These are phyloP conservation scores for Drymonia ruficornis DNA, from an alignment of 2,888 invertebrate species.

Conservation along the genomic window DNA sequence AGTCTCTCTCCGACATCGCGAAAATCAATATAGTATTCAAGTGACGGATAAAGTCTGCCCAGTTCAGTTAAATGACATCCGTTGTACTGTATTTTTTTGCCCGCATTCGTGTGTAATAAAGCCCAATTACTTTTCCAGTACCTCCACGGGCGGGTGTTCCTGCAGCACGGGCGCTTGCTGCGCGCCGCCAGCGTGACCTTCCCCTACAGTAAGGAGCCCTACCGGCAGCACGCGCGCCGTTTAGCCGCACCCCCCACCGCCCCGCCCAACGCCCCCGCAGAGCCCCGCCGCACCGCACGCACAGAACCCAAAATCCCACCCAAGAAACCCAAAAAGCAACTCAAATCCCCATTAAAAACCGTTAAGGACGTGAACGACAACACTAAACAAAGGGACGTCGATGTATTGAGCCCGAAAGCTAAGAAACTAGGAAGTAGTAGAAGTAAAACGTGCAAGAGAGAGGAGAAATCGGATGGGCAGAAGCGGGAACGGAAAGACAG, in stretches of 20 bases:
- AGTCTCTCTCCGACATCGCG: too few species aligned
- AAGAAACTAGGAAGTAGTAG: constrained; percentile 49
- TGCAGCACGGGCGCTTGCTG: constrained; percentile 88
- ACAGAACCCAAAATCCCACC: constrained; percentile 57
- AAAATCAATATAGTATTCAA: too few species aligned
- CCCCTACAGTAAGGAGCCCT: constrained; percentile 77
- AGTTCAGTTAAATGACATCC: too few species aligned
- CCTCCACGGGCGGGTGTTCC: constrained; percentile 90
- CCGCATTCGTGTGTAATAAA: neutral
- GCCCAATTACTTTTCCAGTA: constrained; percentile 85
- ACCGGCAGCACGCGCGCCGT: constrained; percentile 69
- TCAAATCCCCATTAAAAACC: constrained; percentile 73
- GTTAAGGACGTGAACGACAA: constrained; percentile 74
- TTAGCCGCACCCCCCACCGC: constrained; percentile 63
- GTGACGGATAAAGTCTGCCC: too few species aligned
- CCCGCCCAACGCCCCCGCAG: constrained; percentile 67
- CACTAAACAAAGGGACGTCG: constrained; percentile 63
- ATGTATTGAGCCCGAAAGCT: constrained; percentile 57
- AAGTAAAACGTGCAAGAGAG: constrained; percentile 52
- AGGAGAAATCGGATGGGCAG: constrained; percentile 39
- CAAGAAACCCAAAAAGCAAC: constrained; percentile 66
- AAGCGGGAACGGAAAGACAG: constrained; percentile 55
- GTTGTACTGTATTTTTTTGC: too few species aligned
- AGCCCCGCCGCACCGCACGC: constrained; percentile 63
- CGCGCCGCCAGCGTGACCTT: constrained; percentile 87